Evolutionary conservation across 1,140 invertebrate species (phyloP).

Genomic region (Ceratina australensis): DNA sequence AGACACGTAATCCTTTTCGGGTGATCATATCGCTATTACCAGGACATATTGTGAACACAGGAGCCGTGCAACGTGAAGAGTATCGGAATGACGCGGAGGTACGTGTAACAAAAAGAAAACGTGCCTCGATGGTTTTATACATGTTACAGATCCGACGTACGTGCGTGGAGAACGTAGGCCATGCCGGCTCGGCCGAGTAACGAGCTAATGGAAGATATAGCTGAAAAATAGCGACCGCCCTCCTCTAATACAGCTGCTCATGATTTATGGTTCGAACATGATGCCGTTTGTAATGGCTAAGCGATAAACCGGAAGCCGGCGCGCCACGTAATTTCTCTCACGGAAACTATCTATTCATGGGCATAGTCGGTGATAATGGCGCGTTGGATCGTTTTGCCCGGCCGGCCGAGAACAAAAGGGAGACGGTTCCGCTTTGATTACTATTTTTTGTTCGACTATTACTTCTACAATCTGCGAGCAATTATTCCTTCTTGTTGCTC

Average conservation of each 20-base stretch:
- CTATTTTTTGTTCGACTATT: constrained; percentile 2
- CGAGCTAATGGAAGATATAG: constrained; percentile 29
- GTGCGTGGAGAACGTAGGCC: constrained; percentile 24
- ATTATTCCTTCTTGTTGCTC: too few species aligned
- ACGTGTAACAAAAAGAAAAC: constrained; percentile 1
- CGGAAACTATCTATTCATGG: constrained; percentile 31
- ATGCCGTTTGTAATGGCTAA: constrained; percentile 45
- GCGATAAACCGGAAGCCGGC: constrained; percentile 42
- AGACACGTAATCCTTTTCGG: too few species aligned
- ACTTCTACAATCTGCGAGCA: too few species aligned
- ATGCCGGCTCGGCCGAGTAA: not conserved
- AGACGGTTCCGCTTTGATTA: not conserved
- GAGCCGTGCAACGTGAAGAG: not conserved
- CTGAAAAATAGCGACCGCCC: constrained; percentile 37
- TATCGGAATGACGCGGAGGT: not conserved
- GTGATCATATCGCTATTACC: too few species aligned
- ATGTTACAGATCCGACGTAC: constrained; percentile 35
- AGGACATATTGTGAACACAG: too few species aligned
- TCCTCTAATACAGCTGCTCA: constrained; percentile 25
- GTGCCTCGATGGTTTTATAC: constrained; percentile 26
- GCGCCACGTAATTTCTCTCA: constrained; percentile 27
- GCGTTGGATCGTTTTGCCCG: not conserved
- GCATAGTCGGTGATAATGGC: constrained; percentile 8
- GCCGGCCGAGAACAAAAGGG: not conserved
- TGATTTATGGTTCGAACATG: constrained; percentile 43